Base-by-base conservation (phyloP, 2,113 vertebrate species). In the Thunnus thynnus region DNA sequence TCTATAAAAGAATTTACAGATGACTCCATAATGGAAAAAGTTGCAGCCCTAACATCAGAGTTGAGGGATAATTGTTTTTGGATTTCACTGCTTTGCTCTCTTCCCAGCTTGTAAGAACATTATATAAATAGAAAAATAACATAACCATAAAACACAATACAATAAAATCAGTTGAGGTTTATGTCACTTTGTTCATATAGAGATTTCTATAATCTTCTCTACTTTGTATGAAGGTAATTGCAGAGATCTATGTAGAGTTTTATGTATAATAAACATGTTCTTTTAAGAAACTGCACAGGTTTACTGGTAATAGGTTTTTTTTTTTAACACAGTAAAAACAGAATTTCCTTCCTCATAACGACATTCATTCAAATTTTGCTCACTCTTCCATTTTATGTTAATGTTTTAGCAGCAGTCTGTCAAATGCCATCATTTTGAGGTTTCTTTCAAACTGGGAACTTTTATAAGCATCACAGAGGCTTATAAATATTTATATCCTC, bases 401-500 rank as follows among this genome's bases (percentile, higher is more conserved):
- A 78, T 78, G 64, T 75, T 78, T 60, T 27, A 82, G 68, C 70
- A 41, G 48, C 72, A 10, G 57, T n/a, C 78, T 78, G 65, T 66
- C 74, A 65, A 51, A 63, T 36, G 41, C 36, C 68, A 52, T 71
- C 63, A 46, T 13, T 13, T 16, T 47, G 57, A 64, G 52, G 7
- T 44, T 76, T 72, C 70, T 71, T 72, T 75, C 54, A n/a, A 46
- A 72, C 0, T 0, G 47, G 60, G 56, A 75, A 80, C 67, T 84
- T 84, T 81, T n/a, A 69, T 7, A 36, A 47, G 67, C 64, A 47
- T 77, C 67, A 65, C 72, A 41, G 25, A 63, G 32, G 44, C 48
- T 48, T 20, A 76, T 80, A 70, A 48, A 77, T 78, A 77, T 86
- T 74, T 71, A 86, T 70, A 62, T 20, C 11, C 11, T 68, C 30